Base-by-base conservation (phyloP, 2,888 invertebrate genomes). In the Chrysopilus asiliformis region DNA sequence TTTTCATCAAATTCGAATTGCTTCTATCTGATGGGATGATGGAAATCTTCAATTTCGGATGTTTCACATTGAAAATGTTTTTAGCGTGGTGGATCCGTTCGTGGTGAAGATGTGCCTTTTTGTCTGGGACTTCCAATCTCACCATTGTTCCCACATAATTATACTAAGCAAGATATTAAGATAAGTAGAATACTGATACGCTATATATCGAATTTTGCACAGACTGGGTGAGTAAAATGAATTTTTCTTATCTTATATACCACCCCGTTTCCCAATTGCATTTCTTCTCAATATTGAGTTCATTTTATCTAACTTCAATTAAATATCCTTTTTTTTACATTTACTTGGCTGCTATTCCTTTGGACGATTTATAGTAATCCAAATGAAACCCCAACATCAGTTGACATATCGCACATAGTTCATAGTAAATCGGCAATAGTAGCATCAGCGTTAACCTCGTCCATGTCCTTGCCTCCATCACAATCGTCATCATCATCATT, bases 71-170 rank as follows among this genome's bases (percentile, higher is more conserved):
- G n/a, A n/a, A n/a, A n/a, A n/a, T n/a, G n/a, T n/a, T n/a, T n/a
- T n/a, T 19, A 84, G 81, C 70, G 81, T 44, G 68, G 74, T 41
- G 84, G 86, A 15, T 86, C 86, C 34, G 84, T 84, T 34, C 75
- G 80, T 49, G 87, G 87, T 32, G 89, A 89, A 59, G 89, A 89
- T 60, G 66, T 89, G 49, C 82, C 86, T 36, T 89, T 82, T 65
- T 76, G 84, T 56, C 66, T 90, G 48, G 87, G 89, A 12, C 71
- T 82, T 48, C 89, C 89, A 22, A 60, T 87, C 38, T 67, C 65
- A 40, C 70, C 74, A 47, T 70, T 71, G 48, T 72, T 72, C 55
- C 72, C 72, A n/a, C 75, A 78, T 60, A 87, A 89, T 65, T 89
- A 78, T 66, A 80, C 80, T 20, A 69, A 71, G 47, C 73, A 74